A percentile compares a stretch with the other conserved stretches of the same genome.
Conservation (phyloP, 2,888 invertebrate species). For the Andrena flavipes region DNA sequence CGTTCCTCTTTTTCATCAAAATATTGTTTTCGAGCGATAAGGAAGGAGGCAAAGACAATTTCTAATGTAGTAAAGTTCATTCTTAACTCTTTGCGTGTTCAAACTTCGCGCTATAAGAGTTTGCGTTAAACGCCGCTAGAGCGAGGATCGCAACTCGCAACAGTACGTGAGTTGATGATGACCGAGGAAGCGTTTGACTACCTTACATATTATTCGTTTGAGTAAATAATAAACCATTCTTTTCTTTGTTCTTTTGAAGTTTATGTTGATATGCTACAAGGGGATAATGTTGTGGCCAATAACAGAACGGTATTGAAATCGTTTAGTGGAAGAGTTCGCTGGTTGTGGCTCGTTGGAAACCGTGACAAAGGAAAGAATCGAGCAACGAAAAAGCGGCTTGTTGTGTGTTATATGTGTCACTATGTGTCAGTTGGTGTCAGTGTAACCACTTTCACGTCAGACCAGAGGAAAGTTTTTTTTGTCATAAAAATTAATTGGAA, state of each 20-base stretch:
- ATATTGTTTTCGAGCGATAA: too few relatives aligned
- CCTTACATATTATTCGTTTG: neutral
- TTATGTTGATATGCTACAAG: neutral
- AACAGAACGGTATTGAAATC: neutral
- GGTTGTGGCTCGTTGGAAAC: constrained; percentile 31
- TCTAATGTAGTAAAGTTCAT: too few relatives aligned
- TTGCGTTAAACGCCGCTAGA: too few relatives aligned
- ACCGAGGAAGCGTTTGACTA: too few relatives aligned
- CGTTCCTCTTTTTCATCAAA: too few relatives aligned
- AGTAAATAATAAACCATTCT: neutral
- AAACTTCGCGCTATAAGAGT: too few relatives aligned
- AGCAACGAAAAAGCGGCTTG: constrained; percentile 35
- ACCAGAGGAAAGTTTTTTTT: constrained; percentile 38
- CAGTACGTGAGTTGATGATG: too few relatives aligned
- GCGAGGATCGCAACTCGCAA: too few relatives aligned
- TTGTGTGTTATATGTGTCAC: constrained; percentile 40
- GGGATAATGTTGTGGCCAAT: neutral
- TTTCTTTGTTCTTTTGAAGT: neutral
- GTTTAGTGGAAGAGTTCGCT: neutral
- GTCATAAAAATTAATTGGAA: constrained; percentile 40
- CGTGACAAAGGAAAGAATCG: neutral
- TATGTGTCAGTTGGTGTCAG: constrained; percentile 59
- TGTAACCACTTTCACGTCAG: constrained; percentile 63
- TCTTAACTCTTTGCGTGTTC: too few relatives aligned
- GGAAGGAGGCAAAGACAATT: too few relatives aligned